Evolutionary conservation across 2,113 vertebrate genomes (phyloP), one percentile per base, ranked within the genome.

Genomic region (Laticauda laticaudata): DNA sequence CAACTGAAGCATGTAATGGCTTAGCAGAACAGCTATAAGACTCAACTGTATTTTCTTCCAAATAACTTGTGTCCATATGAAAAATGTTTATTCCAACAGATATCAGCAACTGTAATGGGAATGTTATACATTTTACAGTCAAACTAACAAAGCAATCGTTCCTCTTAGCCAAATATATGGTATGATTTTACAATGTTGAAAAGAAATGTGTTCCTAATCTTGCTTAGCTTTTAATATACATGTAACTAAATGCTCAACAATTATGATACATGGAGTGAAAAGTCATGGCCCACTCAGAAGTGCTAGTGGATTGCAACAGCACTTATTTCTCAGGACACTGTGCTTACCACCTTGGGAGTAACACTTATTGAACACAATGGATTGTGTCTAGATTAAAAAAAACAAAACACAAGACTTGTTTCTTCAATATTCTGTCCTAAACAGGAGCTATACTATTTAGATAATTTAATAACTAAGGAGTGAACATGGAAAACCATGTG

Each of bases 141-240:
- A 8, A 26, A 24, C 93, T 91, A 86, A 23, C 18, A 81, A 24
- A 15, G 5, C 5, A 21, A 29, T 26, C 48, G 5, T 15, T 12
- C 39, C 29, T 94, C 7, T 43, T 53, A 59, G 45, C 88, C n/a
- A 88, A 87, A 88, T 94, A 34, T 26, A 26, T 54, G 3, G 10
- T 87, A 53, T 87, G 86, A 29, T 53, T 87, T 45, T 94, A 86
- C 5, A 14, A 39, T 54, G 18, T 92, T 64, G 34, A 54, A 51
- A 92, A 87, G 10, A 21, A 39, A 90, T 15, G 93, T 48, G 14
- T 81, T 92, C 54, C 18, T 95, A 92, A 94, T 93, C 92, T 48
- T 94, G 61, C n/a, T 91, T 51, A 59, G 9, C 45, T 92, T 93
- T 85, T 94, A 59, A 90, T 26, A 75, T 2, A 61, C 11, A 21